Percentiles rank a stretch among this genome's conserved stretches.
Conservation (phyloP, 2,113 vertebrate species). For the Ardeotis arabs region DNA sequence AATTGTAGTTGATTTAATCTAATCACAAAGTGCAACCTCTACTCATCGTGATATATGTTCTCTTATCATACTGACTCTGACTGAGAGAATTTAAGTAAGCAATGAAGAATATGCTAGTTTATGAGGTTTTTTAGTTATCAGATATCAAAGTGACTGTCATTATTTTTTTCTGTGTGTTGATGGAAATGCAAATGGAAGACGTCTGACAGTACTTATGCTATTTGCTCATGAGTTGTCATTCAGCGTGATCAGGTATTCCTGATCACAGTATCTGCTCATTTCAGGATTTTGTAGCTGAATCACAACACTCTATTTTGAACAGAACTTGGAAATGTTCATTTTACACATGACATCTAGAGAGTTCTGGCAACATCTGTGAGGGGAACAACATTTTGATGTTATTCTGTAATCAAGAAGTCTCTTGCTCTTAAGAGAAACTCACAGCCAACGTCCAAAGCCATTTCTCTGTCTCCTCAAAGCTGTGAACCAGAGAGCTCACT, state of each 20-base stretch:
- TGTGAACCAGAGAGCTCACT: not conserved
- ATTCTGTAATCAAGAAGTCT: not conserved
- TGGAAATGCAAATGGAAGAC: not conserved
- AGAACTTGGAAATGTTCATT: not conserved
- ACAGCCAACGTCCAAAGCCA: not conserved
- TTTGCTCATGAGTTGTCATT: not conserved
- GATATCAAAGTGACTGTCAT: not conserved
- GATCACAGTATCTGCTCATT: not conserved
- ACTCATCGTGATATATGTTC: not conserved
- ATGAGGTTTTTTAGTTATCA: not conserved
- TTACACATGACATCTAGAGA: not conserved
- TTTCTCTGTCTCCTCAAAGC: not conserved
- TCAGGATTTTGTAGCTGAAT: not conserved
- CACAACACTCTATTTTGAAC: fast-evolving
- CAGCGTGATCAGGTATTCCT: not conserved
- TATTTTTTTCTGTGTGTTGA: not conserved
- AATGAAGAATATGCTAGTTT: not conserved
- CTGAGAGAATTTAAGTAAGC: not conserved
- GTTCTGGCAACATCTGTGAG: not conserved
- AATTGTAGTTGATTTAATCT: not conserved
- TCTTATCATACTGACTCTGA: not conserved
- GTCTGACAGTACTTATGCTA: not conserved
- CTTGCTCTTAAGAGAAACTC: not conserved
- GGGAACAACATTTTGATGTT: not conserved
- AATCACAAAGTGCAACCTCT: not conserved